Base-by-base conservation (phyloP, 2,113 vertebrate species). In the Ptychochromis oligacanthus region DNA sequence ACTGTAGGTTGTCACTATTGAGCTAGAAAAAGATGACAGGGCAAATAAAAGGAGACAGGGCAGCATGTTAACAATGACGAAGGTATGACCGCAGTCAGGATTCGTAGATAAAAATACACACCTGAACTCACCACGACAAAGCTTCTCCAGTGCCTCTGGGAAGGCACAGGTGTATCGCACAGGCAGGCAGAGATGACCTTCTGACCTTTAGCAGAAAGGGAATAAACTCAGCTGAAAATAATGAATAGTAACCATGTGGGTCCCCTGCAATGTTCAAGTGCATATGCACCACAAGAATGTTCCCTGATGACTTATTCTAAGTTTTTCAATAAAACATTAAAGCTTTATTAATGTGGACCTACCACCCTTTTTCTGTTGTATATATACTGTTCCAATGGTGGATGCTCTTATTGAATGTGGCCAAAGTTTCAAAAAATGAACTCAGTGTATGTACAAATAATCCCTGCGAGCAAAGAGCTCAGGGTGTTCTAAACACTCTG, bases 121-220 rank as follows among this genome's bases (percentile, higher is more conserved):
- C 98, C 98, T 99, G 97, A 99, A 99, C 92, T 99, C 97, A 91
- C 98, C 98, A 88, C 95, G 95, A 82, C 93, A 95, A 81, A 99
- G 97, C 93, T 97, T 99, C 89, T 94, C 93, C 62, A 99, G 93
- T 2, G 97, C 98, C 91, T 99, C 97, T 72, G 97, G 96, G 93
- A 99, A 99, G n/a, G 97, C 95, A 31, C 88, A 94, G 1, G 98
- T 99, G 7, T 99, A 99, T 65, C 93, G 96, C 80, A 99, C 97
- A 75, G 98, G 98, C 80, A 99, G 95, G 83, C 98, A 99, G 12
- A 99, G 96, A 56, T 99, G 98, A 80, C 98, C 98, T 83, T 99
- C 98, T 46, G 98, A 99, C 93, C 96, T 97, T 76, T 5, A 86
- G 10, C 4, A 13, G 34, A 54, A 56, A 92, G 18, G 79, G 9